Conservation (phyloP, 2,113 vertebrate genomes). For the Chamaea fasciata region DNA sequence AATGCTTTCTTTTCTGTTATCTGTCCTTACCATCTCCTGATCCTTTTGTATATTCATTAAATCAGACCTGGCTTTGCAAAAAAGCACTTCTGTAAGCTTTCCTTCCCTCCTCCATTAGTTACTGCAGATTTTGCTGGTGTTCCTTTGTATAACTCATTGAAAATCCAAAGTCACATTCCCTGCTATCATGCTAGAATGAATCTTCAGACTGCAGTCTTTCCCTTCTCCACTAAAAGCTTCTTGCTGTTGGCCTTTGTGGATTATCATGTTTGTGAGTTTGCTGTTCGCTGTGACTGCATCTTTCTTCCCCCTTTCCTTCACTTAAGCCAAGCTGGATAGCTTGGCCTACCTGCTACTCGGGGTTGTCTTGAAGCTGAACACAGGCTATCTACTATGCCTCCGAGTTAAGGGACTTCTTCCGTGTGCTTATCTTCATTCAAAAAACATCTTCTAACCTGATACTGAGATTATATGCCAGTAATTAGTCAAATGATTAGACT, state of each 20-base stretch:
- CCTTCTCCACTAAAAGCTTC: neutral
- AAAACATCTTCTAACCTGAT: neutral
- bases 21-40: neutral
- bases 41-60: neutral
- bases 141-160: neutral
- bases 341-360: neutral
- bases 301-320: neutral
- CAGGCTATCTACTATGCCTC: neutral
- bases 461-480: neutral
- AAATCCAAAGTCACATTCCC: neutral
- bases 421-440: neutral
- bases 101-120: neutral
- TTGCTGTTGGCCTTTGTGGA: neutral
- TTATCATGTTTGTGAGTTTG: neutral
- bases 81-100: neutral
- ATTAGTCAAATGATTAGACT: slow-evolving; percentile 43
- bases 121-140: neutral
- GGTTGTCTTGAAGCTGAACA: neutral
- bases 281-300: neutral
- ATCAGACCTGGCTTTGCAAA: neutral
- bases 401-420: neutral
- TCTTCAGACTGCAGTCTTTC: neutral
- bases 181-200: neutral
- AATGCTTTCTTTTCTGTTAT: neutral
- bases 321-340: neutral